These are phyloP conservation scores for Spinus pinus DNA, from an alignment of 2,797 vertebrate species.

Conservation along the genomic window DNA sequence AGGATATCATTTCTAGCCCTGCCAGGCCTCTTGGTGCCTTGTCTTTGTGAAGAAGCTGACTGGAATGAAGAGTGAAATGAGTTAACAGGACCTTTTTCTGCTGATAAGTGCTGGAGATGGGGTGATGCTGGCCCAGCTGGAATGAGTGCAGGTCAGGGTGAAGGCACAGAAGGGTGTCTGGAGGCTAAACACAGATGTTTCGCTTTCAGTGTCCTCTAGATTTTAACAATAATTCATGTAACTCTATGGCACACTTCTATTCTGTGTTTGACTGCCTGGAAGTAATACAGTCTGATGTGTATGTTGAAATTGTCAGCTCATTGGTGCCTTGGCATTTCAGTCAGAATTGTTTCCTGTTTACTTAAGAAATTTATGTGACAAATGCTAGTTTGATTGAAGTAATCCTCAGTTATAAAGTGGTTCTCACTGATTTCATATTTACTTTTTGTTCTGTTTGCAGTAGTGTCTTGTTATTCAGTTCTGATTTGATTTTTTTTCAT, in stretches of 20 bases:
- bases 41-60: not conserved
- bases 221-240: not conserved
- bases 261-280: not conserved
- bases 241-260: not conserved
- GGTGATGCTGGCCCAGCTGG: not conserved
- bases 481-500: not conserved
- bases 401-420: not conserved
- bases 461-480: not conserved
- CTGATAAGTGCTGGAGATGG: not conserved
- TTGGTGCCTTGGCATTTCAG: not conserved
- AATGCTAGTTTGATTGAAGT: not conserved
- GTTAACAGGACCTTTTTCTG: not conserved
- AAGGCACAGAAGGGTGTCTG: not conserved
- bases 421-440: not conserved
- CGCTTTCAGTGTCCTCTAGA: not conserved
- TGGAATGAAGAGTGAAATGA: not conserved
- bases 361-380: not conserved
- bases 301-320: not conserved
- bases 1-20: not conserved
- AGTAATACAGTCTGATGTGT: not conserved
- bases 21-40: not conserved
- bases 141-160: not conserved
- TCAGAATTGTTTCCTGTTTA: not conserved
- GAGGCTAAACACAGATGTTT: not conserved
- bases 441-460: not conserved